These are phyloP conservation scores for Tauraco hartlaubi DNA, from an alignment of 2,797 vertebrate genomes.

Conservation along the genomic window DNA sequence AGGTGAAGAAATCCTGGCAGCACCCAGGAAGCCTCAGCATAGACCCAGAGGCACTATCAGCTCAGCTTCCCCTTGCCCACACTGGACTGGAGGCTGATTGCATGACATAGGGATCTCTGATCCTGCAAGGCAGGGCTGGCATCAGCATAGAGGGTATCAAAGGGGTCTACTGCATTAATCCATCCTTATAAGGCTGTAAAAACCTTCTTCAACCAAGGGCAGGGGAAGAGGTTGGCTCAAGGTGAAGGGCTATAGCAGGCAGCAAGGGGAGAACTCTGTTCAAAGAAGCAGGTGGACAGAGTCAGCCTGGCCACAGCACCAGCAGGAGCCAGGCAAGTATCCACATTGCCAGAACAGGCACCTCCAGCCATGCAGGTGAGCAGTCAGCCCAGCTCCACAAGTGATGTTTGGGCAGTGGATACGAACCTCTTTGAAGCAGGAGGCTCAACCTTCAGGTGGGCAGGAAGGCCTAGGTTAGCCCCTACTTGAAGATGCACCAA, in stretches of 20 bases:
- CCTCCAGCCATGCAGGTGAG: fast-evolving
- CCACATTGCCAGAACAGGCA: not conserved
- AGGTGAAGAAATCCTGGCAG: not conserved
- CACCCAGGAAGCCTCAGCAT: not conserved
- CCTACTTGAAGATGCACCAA: not conserved
- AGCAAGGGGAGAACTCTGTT: not conserved
- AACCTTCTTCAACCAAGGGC: not conserved
- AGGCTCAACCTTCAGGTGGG: not conserved
- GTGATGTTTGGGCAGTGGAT: not conserved
- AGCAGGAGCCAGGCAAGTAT: not conserved
- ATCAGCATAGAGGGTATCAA: not conserved
- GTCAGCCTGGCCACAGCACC: not conserved
- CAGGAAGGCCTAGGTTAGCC: not conserved
- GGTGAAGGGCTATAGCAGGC: not conserved
- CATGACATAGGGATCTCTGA: not conserved
- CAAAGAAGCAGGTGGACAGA: not conserved
- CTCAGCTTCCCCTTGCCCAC: not conserved
- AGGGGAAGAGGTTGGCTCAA: not conserved
- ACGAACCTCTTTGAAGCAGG: not conserved
- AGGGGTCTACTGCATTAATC: not conserved
- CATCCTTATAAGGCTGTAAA: not conserved
- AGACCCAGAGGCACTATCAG: not conserved
- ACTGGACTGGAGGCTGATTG: not conserved
- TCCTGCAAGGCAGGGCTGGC: not conserved
- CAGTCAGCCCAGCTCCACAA: not conserved